These are phyloP conservation scores for Garra rufa DNA, from an alignment of 2,113 vertebrate species.

Conservation along the genomic window DNA sequence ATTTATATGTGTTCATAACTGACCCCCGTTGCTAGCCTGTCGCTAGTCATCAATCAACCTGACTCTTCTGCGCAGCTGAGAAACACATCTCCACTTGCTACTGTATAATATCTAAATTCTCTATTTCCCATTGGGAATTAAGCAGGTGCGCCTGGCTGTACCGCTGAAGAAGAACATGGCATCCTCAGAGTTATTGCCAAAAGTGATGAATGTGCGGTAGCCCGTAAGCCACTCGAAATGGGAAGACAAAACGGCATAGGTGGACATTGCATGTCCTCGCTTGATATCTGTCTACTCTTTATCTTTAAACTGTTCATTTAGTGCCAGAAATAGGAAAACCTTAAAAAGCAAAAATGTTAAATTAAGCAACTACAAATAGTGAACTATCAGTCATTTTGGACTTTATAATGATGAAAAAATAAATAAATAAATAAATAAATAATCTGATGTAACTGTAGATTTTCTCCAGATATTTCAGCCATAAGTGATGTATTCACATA, in stretches of 20 bases:
- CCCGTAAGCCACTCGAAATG: background rate
- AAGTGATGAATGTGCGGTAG: constrained; percentile 9
- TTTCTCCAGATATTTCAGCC: background rate
- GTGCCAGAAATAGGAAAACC: background rate
- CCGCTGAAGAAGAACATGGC: constrained; percentile 1
- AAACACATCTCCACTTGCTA: constrained; percentile 34
- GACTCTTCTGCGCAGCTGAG: constrained; percentile 36
- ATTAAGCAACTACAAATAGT: background rate
- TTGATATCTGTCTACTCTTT: background rate
- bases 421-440: too few species aligned
- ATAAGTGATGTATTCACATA: background rate
- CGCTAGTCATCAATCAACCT: constrained; percentile 48
- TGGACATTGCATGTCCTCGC: background rate
- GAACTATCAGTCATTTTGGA: background rate
- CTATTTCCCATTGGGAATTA: constrained; percentile 36
- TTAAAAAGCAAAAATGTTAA: background rate
- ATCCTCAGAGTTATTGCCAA: constrained; percentile 2
- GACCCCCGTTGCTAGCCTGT: constrained; percentile 33
- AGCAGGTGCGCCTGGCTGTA: constrained; percentile 10
- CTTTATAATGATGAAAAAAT: background rate
- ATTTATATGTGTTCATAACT: constrained; percentile 53
- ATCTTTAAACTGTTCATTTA: background rate
- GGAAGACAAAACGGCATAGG: constrained; percentile 6
- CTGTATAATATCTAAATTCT: constrained; percentile 33
- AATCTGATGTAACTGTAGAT: background rate